Base-by-base conservation (phyloP, 2,888 invertebrate species). In the Macropis europaea region DNA sequence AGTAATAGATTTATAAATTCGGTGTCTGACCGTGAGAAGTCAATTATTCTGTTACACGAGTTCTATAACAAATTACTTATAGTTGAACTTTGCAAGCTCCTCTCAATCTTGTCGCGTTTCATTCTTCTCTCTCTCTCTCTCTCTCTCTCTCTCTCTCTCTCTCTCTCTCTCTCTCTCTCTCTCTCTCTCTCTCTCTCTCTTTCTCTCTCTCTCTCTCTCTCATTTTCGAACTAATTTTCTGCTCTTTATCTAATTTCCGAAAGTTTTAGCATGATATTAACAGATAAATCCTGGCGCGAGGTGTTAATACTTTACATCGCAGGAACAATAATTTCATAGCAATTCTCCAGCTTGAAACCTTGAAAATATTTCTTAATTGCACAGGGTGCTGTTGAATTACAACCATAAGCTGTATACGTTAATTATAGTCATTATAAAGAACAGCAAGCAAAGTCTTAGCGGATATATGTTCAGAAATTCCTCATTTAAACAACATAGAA, bases 21-120 rank as follows among this genome's bases (percentile, higher is more conserved):
- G n/a, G n/a, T n/a, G n/a, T n/a, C n/a, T n/a, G n/a, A n/a, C n/a
- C n/a, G n/a, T n/a, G n/a, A n/a, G n/a, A n/a, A 45, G 11, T 26
- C 24, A 52, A 69, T 69, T 52, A 40, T 53, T 59, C 56, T 32
- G 17, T 66, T 48, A 48, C 38, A 42, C 17, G 15, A 56, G 32
- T 60, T 60, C 22, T 19, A 6, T 6, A 26, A 40, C 19, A 73
- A 77, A 64, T 75, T 56, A 59, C 42, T 63, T 36, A 36, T 47
- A 43, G 45, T 61, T 24, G 38, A 38, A 73, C 64, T 45, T 67
- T 38, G 50, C 26, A 43, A 42, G 34, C 36, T 50, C 26, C 59
- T 43, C 45, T 22, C 17, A 9, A 52, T 45, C 5, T 22, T 50
- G 19, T 28, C 22, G n/a, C n/a, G 19, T 40, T 60, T 30, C 26